Conservation (phyloP, 2,113 vertebrate genomes). For the Desmodus rotundus region DNA sequence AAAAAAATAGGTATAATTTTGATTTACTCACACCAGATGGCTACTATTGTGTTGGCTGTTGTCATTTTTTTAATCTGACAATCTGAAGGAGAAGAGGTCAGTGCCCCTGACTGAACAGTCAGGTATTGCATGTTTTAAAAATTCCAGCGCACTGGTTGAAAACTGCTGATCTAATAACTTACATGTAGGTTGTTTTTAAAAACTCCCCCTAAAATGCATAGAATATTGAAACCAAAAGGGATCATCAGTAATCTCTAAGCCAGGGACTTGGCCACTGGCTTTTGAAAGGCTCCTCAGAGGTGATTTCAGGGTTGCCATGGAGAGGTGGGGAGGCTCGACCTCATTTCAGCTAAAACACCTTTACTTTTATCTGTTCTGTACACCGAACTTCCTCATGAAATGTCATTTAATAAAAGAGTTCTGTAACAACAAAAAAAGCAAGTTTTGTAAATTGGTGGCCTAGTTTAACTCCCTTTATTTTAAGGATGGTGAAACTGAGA, state of each 20-base stretch:
- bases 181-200: neutral
- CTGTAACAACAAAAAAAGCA: neutral
- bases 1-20: no score
- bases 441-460: neutral
- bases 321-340: neutral
- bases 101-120: no score
- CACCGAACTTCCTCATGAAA: neutral
- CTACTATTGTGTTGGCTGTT: no score
- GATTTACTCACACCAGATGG: no score
- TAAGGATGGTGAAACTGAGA: conserved; percentile 39
- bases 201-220: neutral
- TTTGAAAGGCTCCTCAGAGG: neutral
- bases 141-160: no score
- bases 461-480: conserved; percentile 24
- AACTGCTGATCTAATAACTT: neutral
- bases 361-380: neutral
- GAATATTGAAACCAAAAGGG: neutral
- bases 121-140: no score
- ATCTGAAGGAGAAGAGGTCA: no score
- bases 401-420: neutral
- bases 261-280: neutral
- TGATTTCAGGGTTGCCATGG: neutral
- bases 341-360: neutral
- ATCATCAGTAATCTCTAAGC: neutral
- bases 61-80: no score